These are phyloP conservation scores for Zeus faber DNA, from an alignment of 2,113 vertebrate genomes.

Conservation along the genomic window DNA sequence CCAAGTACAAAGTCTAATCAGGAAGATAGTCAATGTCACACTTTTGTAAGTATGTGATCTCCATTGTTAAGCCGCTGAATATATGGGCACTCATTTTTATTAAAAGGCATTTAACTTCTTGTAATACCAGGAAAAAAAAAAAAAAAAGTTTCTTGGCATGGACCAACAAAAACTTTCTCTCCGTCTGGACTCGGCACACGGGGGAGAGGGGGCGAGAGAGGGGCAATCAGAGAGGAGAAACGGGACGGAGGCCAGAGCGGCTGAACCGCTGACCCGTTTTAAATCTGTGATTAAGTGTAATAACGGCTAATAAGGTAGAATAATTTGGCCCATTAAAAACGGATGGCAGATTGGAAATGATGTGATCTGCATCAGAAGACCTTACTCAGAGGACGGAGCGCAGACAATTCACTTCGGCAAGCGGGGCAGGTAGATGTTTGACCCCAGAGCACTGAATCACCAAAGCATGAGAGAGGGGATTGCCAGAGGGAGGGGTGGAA, in stretches of 20 bases:
- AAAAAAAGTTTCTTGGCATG: conserved; percentile 43
- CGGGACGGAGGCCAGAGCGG: conserved; percentile 53
- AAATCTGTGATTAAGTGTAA: conserved; percentile 59
- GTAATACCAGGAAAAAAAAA: conserved; percentile 27
- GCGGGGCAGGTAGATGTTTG: conserved; percentile 70
- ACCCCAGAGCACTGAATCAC: conserved; percentile 82
- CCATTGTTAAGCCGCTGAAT: conserved; percentile 37
- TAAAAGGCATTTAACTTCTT: conserved; percentile 52
- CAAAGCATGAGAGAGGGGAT: too few relatives aligned
- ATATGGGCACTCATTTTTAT: conserved; percentile 29
- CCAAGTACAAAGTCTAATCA: conserved; percentile 34
- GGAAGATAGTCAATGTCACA: conserved; percentile 23
- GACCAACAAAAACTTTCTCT: conserved; percentile 28
- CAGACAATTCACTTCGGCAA: conserved; percentile 80
- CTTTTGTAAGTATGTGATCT: conserved; percentile 50
- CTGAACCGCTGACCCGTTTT: conserved; percentile 55
- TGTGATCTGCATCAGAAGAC: conserved; percentile 70
- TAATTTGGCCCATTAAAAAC: conserved; percentile 65
- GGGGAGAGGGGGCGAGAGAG: conserved; percentile 15
- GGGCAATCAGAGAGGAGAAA: conserved; percentile 51
- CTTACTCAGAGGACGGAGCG: conserved; percentile 59
- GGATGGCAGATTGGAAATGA: conserved; percentile 59
- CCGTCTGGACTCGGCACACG: conserved; percentile 17
- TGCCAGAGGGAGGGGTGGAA: too few relatives aligned
- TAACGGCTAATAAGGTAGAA: conserved; percentile 59